A percentile compares a stretch with the other conserved stretches of the same genome.
Evolutionary conservation across 2,888 invertebrate species (phyloP).

Genomic region (Trileptium ribeirensis): DNA sequence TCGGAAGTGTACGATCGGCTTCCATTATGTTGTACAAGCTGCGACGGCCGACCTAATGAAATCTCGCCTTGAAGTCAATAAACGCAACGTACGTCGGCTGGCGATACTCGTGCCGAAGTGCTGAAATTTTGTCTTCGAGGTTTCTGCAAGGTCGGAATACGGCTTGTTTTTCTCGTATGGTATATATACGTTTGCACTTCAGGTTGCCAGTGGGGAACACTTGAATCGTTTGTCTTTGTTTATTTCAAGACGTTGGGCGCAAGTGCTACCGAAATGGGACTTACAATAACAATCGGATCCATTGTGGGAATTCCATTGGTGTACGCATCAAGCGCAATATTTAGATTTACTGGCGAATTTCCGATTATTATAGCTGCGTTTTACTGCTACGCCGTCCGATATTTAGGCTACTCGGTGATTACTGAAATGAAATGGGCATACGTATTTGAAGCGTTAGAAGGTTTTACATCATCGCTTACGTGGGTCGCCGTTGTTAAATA

Average conservation of each 20-base stretch:
- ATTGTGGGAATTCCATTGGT: conserved; percentile 68
- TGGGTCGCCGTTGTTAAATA: conserved; percentile 6
- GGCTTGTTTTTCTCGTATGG: too few species aligned
- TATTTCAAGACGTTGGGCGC: conserved; percentile 69
- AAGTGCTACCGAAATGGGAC: conserved; percentile 68
- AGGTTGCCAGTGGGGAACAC: conserved; percentile 75
- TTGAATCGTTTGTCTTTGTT: conserved; percentile 74
- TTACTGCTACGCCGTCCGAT: conserved; percentile 66
- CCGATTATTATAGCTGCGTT: conserved; percentile 71
- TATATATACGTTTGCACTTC: too few species aligned
- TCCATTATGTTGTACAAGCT: too few species aligned
- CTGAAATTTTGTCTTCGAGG: too few species aligned
- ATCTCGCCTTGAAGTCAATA: too few species aligned
- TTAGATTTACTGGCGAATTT: conserved; percentile 66
- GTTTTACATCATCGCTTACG: conserved; percentile 2
- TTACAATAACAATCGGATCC: conserved; percentile 71
- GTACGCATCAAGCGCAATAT: conserved; percentile 69
- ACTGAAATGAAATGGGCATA: conserved; percentile 22
- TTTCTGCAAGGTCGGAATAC: too few species aligned
- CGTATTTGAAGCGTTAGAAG: conserved; percentile 56
- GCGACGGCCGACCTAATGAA: too few species aligned
- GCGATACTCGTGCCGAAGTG: too few species aligned
- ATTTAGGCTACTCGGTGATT: conserved; percentile 58
- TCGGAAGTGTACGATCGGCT: too few species aligned
- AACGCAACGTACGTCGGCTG: too few species aligned